A percentile compares a stretch with the other conserved stretches of the same genome.
Conservation (phyloP, 2,888 invertebrate genomes). For the Tenthredo notha region DNA sequence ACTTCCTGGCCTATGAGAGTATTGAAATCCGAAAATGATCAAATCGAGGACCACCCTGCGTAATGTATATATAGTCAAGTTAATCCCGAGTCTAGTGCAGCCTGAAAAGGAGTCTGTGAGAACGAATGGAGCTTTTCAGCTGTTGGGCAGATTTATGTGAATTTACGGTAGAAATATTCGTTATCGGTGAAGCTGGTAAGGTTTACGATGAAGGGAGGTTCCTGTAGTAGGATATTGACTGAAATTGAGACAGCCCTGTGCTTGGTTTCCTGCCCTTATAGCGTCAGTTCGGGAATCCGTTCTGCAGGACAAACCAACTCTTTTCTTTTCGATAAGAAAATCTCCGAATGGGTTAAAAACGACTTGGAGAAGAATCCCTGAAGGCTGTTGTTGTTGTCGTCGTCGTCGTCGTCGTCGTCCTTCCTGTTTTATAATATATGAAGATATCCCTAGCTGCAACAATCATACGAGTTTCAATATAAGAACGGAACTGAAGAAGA, state of each 20-base stretch:
- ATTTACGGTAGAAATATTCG: conserved; percentile 32
- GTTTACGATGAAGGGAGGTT: neutral
- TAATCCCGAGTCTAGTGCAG: neutral
- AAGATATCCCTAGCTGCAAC: neutral
- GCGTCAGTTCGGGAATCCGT: neutral
- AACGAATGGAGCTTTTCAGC: conserved; percentile 32
- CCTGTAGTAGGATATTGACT: conserved; percentile 6
- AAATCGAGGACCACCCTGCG: no score
- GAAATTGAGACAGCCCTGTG: neutral
- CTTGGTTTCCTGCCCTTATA: neutral
- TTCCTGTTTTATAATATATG: no score
- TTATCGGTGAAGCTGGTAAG: conserved; percentile 37
- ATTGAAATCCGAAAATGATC: no score
- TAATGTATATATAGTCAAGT: neutral
- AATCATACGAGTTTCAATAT: neutral
- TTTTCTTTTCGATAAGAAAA: conserved; percentile 17
- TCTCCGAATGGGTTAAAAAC: neutral
- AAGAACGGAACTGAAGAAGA: neutral
- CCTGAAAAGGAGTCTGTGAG: neutral
- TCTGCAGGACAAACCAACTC: neutral
- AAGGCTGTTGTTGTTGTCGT: no score
- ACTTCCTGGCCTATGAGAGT: no score
- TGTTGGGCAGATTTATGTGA: conserved; percentile 19
- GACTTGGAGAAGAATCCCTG: neutral
- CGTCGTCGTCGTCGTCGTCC: no score